Evolutionary conservation across 2,113 vertebrate species (phyloP), one percentile per base, ranked within the genome.

Genomic region (Urocitellus parryii): DNA sequence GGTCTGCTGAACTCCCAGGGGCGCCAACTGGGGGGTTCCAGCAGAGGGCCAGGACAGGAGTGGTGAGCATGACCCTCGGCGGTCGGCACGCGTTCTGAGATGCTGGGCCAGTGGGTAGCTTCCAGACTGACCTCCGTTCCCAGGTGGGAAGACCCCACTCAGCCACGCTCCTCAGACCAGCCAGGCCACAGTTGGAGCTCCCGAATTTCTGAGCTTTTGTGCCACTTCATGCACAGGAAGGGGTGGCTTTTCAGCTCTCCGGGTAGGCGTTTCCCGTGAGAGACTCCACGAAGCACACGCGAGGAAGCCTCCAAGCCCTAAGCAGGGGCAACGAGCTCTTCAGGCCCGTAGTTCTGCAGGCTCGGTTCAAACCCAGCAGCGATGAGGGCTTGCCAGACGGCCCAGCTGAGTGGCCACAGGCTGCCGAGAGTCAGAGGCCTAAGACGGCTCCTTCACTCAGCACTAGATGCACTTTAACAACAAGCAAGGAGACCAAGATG

Each of bases 251-350:
- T 27, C 5, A 5, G 42, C 84, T 24, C 10, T 29, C 1, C 4
- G 39, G 6, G 16, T 3, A 2, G 0, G 24, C 4, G 2, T 51
- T 63, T n/a, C 72, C 17, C 4, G 37, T 3, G 61, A 8, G 70
- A 56, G 48, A 51, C 48, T 12, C 48, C 48, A 51, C 48, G 42
- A 45, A 51, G 48, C 48, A 51, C 48, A 45, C 0, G 24, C 1
- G 34, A 29, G 48, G n/a, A 7, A 3, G n/a, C 0, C 0, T 2
- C 42, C 1, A 0, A 0, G 37, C 14, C 11, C 32, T 25, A 22
- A 8, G 2, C 58, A 61, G 45, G 42, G 76, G 17, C 42, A 9
- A 4, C 11, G 0, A 34, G 32, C 48, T 11, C 2, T 0, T 0
- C 67, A 27, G 4, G 22, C 51, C 67, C 4, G 11, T 22, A 10